Conservation (phyloP, 2,888 invertebrate species). For the Diarsia mendica region DNA sequence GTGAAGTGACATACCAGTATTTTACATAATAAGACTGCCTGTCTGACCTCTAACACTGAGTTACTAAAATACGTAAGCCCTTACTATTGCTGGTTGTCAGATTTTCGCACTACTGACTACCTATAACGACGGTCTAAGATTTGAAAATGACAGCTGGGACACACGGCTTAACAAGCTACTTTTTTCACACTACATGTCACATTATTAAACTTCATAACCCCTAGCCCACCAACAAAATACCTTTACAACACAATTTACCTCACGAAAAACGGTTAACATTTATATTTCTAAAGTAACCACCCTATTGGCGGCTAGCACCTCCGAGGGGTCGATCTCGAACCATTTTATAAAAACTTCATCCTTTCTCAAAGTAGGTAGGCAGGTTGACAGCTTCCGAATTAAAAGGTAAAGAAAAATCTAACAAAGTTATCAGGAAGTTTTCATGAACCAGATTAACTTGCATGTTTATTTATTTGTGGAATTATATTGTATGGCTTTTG, state of each 20-base stretch:
- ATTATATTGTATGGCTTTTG: slow-evolving; percentile 7
- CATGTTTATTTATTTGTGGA: slow-evolving; percentile 6
- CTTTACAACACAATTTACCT: neutral
- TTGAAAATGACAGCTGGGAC: neutral
- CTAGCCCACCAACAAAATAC: slow-evolving; percentile 1
- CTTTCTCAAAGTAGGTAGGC: slow-evolving; percentile 33
- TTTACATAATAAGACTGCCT: neutral
- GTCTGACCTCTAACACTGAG: neutral
- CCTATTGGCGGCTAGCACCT: slow-evolving; percentile 31
- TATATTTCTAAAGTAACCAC: slow-evolving; percentile 28
- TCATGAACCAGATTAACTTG: slow-evolving; percentile 15
- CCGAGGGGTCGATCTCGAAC: slow-evolving; percentile 41
- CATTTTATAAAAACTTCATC: slow-evolving; percentile 56
- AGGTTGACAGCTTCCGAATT: slow-evolving; percentile 52
- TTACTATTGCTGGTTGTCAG: neutral
- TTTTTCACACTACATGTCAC: neutral
- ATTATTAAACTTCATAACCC: neutral
- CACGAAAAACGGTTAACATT: slow-evolving; percentile 5
- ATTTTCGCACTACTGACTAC: too few species aligned
- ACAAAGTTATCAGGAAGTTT: slow-evolving; percentile 24
- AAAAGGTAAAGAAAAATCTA: slow-evolving; percentile 42
- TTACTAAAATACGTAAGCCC: neutral
- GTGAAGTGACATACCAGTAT: neutral
- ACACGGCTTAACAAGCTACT: neutral
- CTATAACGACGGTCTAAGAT: neutral